Percentiles rank a stretch among this genome's conserved stretches.
Conservation (phyloP, 1,140 invertebrate genomes). For the Drosophila albomicans region DNA sequence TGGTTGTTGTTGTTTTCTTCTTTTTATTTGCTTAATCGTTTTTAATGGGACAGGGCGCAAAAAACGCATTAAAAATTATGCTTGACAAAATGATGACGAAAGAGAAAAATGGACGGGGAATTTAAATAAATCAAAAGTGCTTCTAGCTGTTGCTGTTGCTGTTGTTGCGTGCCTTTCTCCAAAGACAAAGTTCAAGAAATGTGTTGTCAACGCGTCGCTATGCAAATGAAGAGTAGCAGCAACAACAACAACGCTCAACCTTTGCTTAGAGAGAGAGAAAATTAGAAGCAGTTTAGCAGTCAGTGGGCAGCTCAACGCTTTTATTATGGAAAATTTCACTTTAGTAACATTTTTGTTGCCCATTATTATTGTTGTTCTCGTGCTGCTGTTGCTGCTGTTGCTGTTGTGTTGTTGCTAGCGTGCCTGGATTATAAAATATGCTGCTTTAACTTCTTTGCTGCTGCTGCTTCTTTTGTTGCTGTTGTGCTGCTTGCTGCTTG, state of each 20-base stretch:
- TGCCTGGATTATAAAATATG: constrained; percentile 33
- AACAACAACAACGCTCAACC: constrained; percentile 5
- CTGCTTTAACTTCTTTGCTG: constrained; percentile 13
- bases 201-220: constrained; percentile 35
- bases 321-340: constrained; percentile 51
- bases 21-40: background rate
- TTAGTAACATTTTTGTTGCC: constrained; percentile 15
- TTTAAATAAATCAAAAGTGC: constrained; percentile 33
- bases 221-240: constrained; percentile 42
- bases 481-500: constrained; percentile 24
- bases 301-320: constrained; percentile 22
- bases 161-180: constrained; percentile 33
- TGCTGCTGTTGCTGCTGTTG: constrained; percentile 4
- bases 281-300: constrained; percentile 46
- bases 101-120: background rate
- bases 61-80: background rate
- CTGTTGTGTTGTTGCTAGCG: constrained; percentile 6
- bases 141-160: constrained; percentile 1
- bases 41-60: background rate
- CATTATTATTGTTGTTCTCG: constrained; percentile 1
- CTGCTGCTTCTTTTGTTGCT: constrained; percentile 23
- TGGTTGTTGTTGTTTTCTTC: background rate
- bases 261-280: constrained; percentile 20
- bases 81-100: background rate
- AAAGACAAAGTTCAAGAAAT: constrained; percentile 29